Base-by-base conservation (phyloP, 2,888 invertebrate genomes). In the Agriopis leucophaearia region DNA sequence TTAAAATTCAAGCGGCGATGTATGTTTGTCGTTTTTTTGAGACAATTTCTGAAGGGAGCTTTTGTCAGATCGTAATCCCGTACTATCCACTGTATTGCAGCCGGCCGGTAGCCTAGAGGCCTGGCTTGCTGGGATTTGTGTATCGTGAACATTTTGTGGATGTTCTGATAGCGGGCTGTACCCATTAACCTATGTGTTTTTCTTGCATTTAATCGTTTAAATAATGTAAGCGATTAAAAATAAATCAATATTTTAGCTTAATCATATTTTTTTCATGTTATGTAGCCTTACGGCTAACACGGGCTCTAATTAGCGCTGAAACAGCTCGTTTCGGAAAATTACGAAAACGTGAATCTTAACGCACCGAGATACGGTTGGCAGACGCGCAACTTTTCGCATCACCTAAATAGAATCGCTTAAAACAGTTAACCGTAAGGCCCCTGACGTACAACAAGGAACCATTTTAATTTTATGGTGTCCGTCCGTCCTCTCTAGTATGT, bases 31-130 rank as follows among this genome's bases (percentile, higher is more conserved):
- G n/a, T 40, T 38, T 58, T 64, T 13, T 16, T 57, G 64, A 68
- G 15, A 59, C 61, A 44, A 63, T 48, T 38, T 44, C 64, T 58
- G 50, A 15, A 52, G 63, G 48, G 50, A 45, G 44, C 15, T 71
- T 69, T 69, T 65, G 71, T 45, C 58, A 69, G 55, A 61, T 75
- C 68, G 68, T 81, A 79, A 81, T 86, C 76, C 76, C 70, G 62
- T 73, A 66, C 78, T 74, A 73, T 78, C 72, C 79, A 74, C 78
- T 86, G 83, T 85, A 83, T 74, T 84, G 81, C 83, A 82, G 74
- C 78, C 71, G 44, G 63, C 38, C 10, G 40, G 15, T 15, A 74
- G 74, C 68, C 71, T 71, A 73, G 72, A 73, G 72, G 77, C 74
- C 80, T 80, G 78, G 79, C 77, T 78, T 72, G 66, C 66, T 64